phyloP scores from a whole-genome alignment of 92 coral and sea anemone species.

The Palythoa grandiflora region DNA sequence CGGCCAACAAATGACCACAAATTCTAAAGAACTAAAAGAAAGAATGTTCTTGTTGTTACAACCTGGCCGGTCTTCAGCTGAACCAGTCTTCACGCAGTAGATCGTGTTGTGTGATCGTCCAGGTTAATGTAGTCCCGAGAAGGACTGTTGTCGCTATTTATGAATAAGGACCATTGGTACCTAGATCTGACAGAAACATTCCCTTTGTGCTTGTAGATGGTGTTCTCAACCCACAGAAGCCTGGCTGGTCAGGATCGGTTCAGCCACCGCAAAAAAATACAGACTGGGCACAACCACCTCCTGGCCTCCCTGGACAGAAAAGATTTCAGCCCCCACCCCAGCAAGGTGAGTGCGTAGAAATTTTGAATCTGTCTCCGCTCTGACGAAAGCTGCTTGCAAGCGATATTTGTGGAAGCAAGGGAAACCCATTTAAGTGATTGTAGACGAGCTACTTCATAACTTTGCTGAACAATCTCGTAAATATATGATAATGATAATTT shows the following conservation, averaged over 20 bases:
- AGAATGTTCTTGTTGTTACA: background rate
- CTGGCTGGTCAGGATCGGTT: constrained; percentile 21
- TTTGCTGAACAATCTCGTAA: too few relatives aligned
- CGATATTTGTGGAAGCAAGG: too few relatives aligned
- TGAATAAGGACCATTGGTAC: background rate
- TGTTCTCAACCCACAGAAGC: constrained; percentile 36
- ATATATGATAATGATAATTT: too few relatives aligned
- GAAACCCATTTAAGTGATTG: too few relatives aligned
- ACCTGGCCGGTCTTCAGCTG: too few relatives aligned
- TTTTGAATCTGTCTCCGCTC: too few relatives aligned
- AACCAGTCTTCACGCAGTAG: too few relatives aligned
- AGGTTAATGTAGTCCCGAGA: too few relatives aligned
- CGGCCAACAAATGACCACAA: background rate
- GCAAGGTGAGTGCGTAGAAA: background rate
- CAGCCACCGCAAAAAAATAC: background rate
- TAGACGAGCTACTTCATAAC: too few relatives aligned
- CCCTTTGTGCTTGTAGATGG: constrained; percentile 13
- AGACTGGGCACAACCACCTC: constrained; percentile 31
- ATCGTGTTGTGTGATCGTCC: too few relatives aligned
- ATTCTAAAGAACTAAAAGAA: background rate
- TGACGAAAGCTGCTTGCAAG: too few relatives aligned
- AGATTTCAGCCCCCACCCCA: background rate
- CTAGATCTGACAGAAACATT: background rate
- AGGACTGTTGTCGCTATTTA: too few relatives aligned
- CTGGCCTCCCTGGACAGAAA: constrained; percentile 18